A percentile compares a stretch with the other conserved stretches of the same genome.
Conservation (phyloP, 2,888 invertebrate genomes). For the Temnothorax rugatulus region DNA sequence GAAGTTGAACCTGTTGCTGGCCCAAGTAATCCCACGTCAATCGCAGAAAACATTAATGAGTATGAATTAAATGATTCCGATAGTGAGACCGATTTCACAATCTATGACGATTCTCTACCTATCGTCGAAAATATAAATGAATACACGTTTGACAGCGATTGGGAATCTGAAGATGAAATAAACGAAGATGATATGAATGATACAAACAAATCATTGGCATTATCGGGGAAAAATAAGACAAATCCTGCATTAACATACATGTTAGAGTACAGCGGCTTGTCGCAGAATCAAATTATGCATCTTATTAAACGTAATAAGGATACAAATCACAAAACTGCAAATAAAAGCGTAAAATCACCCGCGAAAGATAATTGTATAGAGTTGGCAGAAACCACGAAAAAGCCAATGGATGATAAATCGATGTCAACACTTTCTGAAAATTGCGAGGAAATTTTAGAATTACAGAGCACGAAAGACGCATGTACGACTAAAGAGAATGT, state of each 20-base stretch:
- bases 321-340: constrained; percentile 58
- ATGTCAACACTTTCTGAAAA: background rate
- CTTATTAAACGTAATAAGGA: constrained; percentile 83
- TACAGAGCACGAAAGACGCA: background rate
- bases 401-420: background rate
- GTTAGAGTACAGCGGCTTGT: constrained; percentile 92
- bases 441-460: background rate
- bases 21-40: constrained; percentile 61
- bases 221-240: constrained; percentile 78
- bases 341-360: background rate
- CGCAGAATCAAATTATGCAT: constrained; percentile 89
- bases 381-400: background rate
- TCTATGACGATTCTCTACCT: constrained; percentile 38
- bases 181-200: constrained; percentile 70
- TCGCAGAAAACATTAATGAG: constrained; percentile 77
- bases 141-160: constrained; percentile 75
- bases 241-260: constrained; percentile 91
- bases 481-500: background rate
- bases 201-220: constrained; percentile 71
- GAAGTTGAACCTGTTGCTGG: constrained; percentile 58
- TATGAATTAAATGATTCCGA: constrained; percentile 78
- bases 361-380: background rate
- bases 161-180: constrained; percentile 71
- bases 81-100: constrained; percentile 68
- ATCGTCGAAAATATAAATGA: constrained; percentile 72